phyloP scores from a whole-genome alignment of 2,888 invertebrate species.

The Trichogramma evanescens region DNA sequence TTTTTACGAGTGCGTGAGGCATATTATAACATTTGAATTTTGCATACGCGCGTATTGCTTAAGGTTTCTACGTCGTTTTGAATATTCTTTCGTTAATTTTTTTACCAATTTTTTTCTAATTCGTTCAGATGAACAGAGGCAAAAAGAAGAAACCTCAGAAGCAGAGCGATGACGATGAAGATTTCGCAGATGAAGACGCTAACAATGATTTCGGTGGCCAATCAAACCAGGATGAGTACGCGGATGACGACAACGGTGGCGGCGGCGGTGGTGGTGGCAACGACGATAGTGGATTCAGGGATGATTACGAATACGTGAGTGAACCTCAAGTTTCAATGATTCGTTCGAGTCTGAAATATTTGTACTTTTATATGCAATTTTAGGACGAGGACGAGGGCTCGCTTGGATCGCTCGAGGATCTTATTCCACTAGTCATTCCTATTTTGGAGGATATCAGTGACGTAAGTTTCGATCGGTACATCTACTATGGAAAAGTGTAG shows the following conservation, averaged over 20 bases:
- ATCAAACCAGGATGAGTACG: neutral
- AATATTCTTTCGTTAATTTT: no score
- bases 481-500: constrained; percentile 4
- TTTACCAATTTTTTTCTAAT: neutral
- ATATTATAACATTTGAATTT: no score
- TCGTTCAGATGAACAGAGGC: constrained; percentile 14
- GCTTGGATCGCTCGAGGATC: constrained; percentile 34
- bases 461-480: constrained; percentile 28
- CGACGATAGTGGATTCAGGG: neutral
- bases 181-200: neutral
- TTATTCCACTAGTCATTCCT: constrained; percentile 38
- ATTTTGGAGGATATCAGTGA: constrained; percentile 43
- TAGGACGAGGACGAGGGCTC: constrained; percentile 33
- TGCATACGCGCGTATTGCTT: no score
- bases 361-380: neutral
- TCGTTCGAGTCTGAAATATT: neutral
- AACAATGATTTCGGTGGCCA: constrained; percentile 1
- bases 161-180: constrained; percentile 18
- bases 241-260: neutral
- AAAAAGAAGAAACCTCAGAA: constrained; percentile 26
- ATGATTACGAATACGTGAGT: constrained; percentile 17
- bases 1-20: no score
- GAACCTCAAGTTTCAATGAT: neutral
- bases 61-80: no score
- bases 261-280: neutral